These are phyloP conservation scores for Agrochola macilenta DNA, from an alignment of 2,888 invertebrate species.

Conservation along the genomic window DNA sequence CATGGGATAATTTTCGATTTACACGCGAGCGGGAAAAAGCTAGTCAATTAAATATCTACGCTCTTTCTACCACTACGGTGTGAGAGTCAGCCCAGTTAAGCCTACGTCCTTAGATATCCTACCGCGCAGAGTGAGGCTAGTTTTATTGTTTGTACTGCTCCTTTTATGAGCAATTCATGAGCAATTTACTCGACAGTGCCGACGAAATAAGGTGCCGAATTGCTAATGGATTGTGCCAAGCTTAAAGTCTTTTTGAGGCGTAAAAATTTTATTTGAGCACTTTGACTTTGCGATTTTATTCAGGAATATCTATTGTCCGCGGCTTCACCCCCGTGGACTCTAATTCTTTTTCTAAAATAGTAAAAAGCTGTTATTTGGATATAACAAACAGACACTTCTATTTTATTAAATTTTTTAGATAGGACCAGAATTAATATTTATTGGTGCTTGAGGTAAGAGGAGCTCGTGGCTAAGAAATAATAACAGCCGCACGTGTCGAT, in stretches of 20 bases:
- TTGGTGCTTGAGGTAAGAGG: background rate
- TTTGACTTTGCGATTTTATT: conserved; percentile 21
- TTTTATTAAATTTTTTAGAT: background rate
- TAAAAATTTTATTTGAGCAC: conserved; percentile 38
- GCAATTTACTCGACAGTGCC: conserved; percentile 71
- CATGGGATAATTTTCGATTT: no score
- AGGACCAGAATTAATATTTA: conserved; percentile 8
- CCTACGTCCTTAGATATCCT: conserved; percentile 80
- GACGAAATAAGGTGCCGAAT: conserved; percentile 68
- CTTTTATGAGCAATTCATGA: conserved; percentile 79
- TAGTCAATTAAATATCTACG: background rate
- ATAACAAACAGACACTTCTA: no score
- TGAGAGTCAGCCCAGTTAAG: conserved; percentile 70
- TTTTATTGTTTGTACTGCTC: conserved; percentile 84
- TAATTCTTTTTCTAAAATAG: no score
- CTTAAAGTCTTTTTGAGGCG: conserved; percentile 40
- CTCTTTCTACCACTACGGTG: conserved; percentile 66
- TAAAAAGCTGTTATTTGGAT: no score
- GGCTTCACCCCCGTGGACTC: no score
- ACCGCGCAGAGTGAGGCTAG: conserved; percentile 78
- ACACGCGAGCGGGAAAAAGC: no score
- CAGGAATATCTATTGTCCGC: background rate
- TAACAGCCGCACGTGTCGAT: no score
- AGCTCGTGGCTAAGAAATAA: no score
- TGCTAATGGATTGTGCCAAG: conserved; percentile 57